Base-by-base conservation (phyloP, 2,113 vertebrate species). In the Arothron firmamentum region DNA sequence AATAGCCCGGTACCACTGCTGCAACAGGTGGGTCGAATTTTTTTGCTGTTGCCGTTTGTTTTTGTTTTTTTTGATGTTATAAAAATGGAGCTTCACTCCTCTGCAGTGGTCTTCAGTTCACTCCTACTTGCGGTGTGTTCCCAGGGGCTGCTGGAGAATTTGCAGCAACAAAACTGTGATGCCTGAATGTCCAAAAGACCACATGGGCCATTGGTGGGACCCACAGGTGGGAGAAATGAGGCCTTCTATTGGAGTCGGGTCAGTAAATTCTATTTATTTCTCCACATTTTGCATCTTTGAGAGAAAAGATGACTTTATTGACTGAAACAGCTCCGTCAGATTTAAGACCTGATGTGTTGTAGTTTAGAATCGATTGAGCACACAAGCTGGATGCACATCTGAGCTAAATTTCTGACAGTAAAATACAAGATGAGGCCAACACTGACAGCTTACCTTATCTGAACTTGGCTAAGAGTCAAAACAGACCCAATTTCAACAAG, bases 181-280 rank as follows among this genome's bases (percentile, higher is more conserved):
- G 45, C 70, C 85, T 0, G 61, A 18, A 49, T 21, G 41, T 62
- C 21, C 7, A 12, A 23, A 15, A 8, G 58, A 58, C 42, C 70
- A 56, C 54, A 2, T 19, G 23, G 3, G n/a, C 17, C 47, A n/a
- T 18, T 7, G 17, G 47, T 18, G 47, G 59, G 52, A 49, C 34
- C 14, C 52, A 17, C 0, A 16, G 31, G 54, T 18, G 0, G 7
- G 55, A 76, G 19, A 48, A 58, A 0, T 38, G 9, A 31, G 3
- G 52, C 34, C 63, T 15, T 54, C 61, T 1, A 20, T 25, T 16
- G 79, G 62, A 16, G 68, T 71, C 65, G 67, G 87, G 68, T 92
- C 92, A 0, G 90, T 90, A 92, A 6, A 23, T 87, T 6, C 75
- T 92, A 52, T 66, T 67, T 19, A 67, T 50, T 8, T 55, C 63